These are phyloP conservation scores for Lordiphosa mommai DNA, from an alignment of 1,140 invertebrate species.

Conservation along the genomic window DNA sequence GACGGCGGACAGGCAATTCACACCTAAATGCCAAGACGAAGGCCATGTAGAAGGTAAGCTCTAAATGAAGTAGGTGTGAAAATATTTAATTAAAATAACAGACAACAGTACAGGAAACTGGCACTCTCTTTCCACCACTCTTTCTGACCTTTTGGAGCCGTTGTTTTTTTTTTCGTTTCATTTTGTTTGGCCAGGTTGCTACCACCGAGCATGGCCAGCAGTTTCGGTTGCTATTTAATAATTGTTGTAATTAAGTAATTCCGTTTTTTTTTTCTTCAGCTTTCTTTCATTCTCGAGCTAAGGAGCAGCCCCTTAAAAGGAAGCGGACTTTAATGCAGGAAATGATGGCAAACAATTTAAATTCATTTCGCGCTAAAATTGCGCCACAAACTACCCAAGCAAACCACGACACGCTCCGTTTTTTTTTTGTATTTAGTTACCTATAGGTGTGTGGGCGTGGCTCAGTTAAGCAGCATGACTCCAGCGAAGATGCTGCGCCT, in stretches of 20 bases:
- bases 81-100: constrained; percentile 79
- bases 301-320: constrained; percentile 27
- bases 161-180: constrained; percentile 4
- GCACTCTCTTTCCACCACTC: constrained; percentile 8
- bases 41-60: background rate
- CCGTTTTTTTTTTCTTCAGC: constrained; percentile 26
- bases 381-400: constrained; percentile 69
- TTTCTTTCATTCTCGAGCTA: constrained; percentile 9
- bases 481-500: constrained; percentile 13
- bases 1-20: constrained; percentile 59
- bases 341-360: constrained; percentile 71
- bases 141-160: background rate
- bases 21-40: constrained; percentile 50
- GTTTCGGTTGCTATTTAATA: constrained; percentile 62
- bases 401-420: constrained; percentile 19
- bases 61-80: constrained; percentile 70
- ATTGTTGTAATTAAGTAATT: constrained; percentile 78
- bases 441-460: constrained; percentile 29
- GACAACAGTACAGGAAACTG: constrained; percentile 35
- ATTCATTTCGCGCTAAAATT: constrained; percentile 73
- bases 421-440: background rate
- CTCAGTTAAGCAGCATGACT: constrained; percentile 46
- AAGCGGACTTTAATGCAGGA: constrained; percentile 67
- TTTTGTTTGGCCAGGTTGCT: background rate
- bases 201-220: constrained; percentile 17